phyloP scores from a whole-genome alignment of 1,140 invertebrate genomes.

The Aphaenogaster ashmeadi region DNA sequence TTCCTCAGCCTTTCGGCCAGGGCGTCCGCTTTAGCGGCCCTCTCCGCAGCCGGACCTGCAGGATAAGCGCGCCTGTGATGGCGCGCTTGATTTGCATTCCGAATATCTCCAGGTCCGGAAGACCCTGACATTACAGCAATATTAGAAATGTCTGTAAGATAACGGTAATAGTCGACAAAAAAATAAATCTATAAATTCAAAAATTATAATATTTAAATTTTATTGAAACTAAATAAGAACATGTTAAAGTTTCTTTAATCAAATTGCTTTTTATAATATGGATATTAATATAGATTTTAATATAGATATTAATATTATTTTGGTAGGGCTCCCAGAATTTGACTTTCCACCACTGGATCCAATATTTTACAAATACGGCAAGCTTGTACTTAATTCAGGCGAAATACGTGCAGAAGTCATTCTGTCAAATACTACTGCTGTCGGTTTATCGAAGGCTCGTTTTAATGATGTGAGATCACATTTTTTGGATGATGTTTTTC shows the following conservation, averaged over 20 bases:
- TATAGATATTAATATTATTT: neutral
- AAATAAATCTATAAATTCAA: neutral
- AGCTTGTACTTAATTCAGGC: neutral
- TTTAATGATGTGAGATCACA: neutral
- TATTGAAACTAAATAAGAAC: neutral
- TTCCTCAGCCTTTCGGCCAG: too few relatives aligned
- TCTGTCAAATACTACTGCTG: neutral
- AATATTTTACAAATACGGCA: neutral
- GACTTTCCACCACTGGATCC: conserved; percentile 4
- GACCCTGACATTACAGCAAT: neutral
- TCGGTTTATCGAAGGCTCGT: neutral
- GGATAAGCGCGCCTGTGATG: too few relatives aligned
- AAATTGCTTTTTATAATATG: neutral
- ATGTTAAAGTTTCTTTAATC: neutral
- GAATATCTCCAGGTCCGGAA: too few relatives aligned
- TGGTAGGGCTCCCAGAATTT: conserved; percentile 23
- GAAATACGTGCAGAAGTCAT: neutral
- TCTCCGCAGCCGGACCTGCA: too few relatives aligned
- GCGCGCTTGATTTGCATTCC: too few relatives aligned
- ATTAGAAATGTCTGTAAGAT: neutral
- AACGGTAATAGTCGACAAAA: neutral
- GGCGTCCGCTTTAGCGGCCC: too few relatives aligned
- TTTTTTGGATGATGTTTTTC: neutral
- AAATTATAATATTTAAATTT: neutral
- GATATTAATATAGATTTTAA: neutral